Evolutionary conservation across 2,113 vertebrate species (phyloP), one percentile per base, ranked within the genome.

Genomic region (Apodemus sylvaticus): DNA sequence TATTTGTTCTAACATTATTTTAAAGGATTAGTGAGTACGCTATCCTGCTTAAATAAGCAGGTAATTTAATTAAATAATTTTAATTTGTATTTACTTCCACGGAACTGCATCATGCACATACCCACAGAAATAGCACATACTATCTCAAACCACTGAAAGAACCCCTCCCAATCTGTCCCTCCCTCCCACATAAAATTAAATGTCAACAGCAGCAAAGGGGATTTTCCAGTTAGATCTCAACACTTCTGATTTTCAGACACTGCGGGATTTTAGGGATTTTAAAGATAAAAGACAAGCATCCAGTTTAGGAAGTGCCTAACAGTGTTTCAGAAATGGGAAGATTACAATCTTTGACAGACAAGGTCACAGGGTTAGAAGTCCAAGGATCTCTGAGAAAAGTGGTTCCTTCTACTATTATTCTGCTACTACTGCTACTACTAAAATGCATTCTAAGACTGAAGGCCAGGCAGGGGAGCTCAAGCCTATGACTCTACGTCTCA

Each of bases 381-480:
- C 4, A 82, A 36, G 64, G 14, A 39, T 24, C 45, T 83, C 58
- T 31, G 64, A 31, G 64, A 31, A 68, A 1, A 68, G 45, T 70
- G 48, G 48, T n/a, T 79, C 36, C 77, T 29, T 94, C 7, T 12
- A 79, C 88, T 16, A 83, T 90, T 79, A 77, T 48, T 78, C 78
- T 34, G 34, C 34, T 95, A 91, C 89, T n/a, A 87, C 78, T 36
- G n/a, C n/a, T n/a, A n/a, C n/a, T n/a, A n/a, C n/a, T 48, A 96
- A 60, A 36, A 91, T n/a, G 77, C 45, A 96, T 20, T 10, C 73
- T 88, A 96, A 5, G 55, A 9, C 34, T 55, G 48, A 71, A 53
- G 85, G 19, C 66, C 45, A 70, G 45, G 20, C 31, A n/a, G 85
- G 64, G 34, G 34, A 64, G 20, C 45, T 70, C 31, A n/a, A 48